A percentile compares a stretch with the other conserved stretches of the same genome.
phyloP scores from a whole-genome alignment of 2,888 invertebrate species.

The Caenorhabditis sulstoni region DNA sequence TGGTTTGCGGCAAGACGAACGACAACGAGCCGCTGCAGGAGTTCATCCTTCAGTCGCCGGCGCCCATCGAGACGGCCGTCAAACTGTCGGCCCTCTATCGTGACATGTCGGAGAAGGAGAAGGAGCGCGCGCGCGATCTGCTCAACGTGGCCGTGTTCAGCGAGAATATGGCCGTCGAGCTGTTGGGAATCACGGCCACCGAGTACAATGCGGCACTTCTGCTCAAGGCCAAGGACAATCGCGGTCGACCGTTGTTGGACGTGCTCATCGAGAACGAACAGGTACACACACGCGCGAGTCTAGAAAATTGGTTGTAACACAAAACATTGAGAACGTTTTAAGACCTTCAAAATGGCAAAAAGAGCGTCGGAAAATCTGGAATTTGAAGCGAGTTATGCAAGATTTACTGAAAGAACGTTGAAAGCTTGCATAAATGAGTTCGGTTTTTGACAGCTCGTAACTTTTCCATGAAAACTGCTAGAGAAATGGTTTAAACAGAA shows the following conservation, averaged over 20 bases:
- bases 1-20: constrained; percentile 87
- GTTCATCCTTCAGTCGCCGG: constrained; percentile 98
- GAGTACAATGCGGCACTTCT: constrained; percentile 92
- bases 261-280: constrained; percentile 96
- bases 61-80: constrained; percentile 98
- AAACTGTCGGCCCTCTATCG: constrained; percentile 89
- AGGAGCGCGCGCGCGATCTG: constrained; percentile 95
- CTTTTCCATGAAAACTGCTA: no score
- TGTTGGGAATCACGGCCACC: constrained; percentile 84
- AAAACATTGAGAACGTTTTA: no score
- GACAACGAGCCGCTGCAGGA: constrained; percentile 97
- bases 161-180: constrained; percentile 96
- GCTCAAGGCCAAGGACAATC: constrained; percentile 93
- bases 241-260: constrained; percentile 89
- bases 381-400: no score
- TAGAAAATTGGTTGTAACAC: no score
- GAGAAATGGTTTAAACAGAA: no score
- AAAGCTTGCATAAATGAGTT: no score
- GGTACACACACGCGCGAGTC: constrained; percentile 81
- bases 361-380: no score
- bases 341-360: no score
- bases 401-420: no score
- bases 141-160: constrained; percentile 96
- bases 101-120: constrained; percentile 85
- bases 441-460: no score